Evolutionary conservation across 2,113 vertebrate genomes (phyloP), one percentile per base, ranked within the genome.

Genomic region (Lepidothrix coronata): DNA sequence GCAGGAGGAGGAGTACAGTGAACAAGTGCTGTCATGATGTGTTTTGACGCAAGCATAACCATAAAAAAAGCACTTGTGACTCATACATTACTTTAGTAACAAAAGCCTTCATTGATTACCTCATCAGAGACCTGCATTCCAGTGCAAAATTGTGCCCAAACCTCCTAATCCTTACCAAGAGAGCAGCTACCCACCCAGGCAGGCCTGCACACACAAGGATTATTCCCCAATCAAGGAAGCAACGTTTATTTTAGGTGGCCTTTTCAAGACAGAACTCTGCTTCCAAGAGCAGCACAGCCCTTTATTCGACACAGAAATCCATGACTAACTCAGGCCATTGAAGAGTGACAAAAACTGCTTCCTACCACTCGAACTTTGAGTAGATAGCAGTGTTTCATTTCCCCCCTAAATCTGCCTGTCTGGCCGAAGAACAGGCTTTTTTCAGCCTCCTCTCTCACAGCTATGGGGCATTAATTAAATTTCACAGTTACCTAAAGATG

Each of bases 281-380:
- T 91, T 77, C 78, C 78, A 83, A 90, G 79, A 83, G 75, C 82
- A 85, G 75, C 90, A 77, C 48, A 90, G 77, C 12, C 85, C 48
- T 77, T 83, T 71, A 93, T 88, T 90, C 88, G 71, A 91, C 93
- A 78, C 59, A 89, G 59, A 93, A 93, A 94, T 44, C 85, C 85
- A 95, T 91, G 74, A 93, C 94, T 95, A 97, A 95, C 87, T 88
- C 85, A 88, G 67, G 54, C 48, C 72, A 94, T 63, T 92, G 88
- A 95, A 55, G 49, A 90, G 35, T 65, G 75, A 96, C 78, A 93
- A 94, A 90, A 94, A 66, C 71, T 67, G 88, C 79, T 96, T 96
- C 88, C 86, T 93, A 93, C 77, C 80, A 89, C 73, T 84, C 31
- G 8, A 61, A 85, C 74, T 93, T 22, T 80, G 73, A 94, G 85